Evolutionary conservation across 2,113 vertebrate genomes (phyloP).

Genomic region (Hemibates koningsi): DNA sequence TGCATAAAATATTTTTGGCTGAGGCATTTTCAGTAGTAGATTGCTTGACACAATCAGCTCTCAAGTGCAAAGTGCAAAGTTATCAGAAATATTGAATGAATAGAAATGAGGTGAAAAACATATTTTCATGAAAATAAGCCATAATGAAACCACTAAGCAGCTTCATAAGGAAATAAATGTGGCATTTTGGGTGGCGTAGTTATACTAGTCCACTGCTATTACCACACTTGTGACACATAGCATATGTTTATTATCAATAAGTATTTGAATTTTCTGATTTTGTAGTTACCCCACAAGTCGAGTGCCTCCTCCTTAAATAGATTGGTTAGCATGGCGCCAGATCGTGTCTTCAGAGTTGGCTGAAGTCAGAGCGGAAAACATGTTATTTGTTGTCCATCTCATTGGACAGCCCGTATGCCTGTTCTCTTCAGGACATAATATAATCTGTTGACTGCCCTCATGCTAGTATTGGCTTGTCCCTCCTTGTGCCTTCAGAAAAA

Average conservation of each 20-base stretch:
- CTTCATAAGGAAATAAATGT: neutral
- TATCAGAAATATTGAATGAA: conserved; percentile 16
- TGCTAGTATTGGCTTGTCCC: neutral
- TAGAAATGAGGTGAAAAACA: neutral
- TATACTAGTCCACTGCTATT: neutral
- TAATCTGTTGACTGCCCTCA: neutral
- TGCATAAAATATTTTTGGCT: conserved; percentile 64
- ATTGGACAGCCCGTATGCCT: neutral
- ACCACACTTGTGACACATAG: neutral
- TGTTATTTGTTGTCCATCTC: neutral
- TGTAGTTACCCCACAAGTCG: neutral
- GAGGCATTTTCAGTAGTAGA: conserved; percentile 31
- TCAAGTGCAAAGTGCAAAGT: neutral
- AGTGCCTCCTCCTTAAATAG: neutral
- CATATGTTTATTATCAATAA: neutral
- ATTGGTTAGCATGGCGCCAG: neutral
- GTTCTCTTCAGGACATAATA: neutral
- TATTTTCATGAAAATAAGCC: neutral
- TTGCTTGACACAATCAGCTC: conserved; percentile 26
- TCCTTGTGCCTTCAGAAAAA: neutral
- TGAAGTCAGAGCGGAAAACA: neutral
- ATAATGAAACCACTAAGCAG: neutral
- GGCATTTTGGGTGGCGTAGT: neutral
- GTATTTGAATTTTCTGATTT: neutral
- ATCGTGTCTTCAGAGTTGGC: neutral